Percentiles rank a stretch among this genome's conserved stretches.
These are phyloP conservation scores for Hassar affinis DNA, from an alignment of 2,113 vertebrate species.

Conservation along the genomic window DNA sequence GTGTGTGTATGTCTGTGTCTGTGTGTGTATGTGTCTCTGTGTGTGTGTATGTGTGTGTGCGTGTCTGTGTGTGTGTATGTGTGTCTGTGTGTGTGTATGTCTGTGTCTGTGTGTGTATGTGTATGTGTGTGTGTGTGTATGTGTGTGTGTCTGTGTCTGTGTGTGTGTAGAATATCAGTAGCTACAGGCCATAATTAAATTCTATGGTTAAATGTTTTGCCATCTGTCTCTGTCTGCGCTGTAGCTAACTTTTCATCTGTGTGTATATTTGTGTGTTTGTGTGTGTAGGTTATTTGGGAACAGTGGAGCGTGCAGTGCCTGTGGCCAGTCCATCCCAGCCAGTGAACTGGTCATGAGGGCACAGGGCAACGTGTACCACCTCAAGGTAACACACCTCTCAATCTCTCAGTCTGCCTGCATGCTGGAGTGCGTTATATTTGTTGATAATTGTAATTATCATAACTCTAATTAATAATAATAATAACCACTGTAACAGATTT, in stretches of 20 bases:
- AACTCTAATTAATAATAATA: neutral
- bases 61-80: no score
- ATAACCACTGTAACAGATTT: neutral
- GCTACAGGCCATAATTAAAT: neutral
- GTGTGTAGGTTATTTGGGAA: slow-evolving; percentile 94
- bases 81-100: no score
- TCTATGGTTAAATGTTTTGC: neutral
- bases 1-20: no score
- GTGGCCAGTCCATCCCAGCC: slow-evolving; percentile 97
- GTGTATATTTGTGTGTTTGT: slow-evolving; percentile 5
- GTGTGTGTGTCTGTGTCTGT: no score
- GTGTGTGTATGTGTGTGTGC: no score
- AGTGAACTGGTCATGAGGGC: slow-evolving; percentile 99
- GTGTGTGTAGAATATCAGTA: no score
- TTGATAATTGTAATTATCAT: neutral
- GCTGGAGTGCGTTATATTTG: no score
- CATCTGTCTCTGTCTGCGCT: neutral
- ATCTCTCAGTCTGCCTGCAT: no score
- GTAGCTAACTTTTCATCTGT: slow-evolving; percentile 1
- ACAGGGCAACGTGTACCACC: slow-evolving; percentile 98
- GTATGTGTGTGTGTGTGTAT: no score
- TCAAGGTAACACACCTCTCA: slow-evolving; percentile 82
- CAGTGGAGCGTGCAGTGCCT: slow-evolving; percentile 97
- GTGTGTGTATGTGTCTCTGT: no score
- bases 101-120: no score